Evolutionary conservation across 2,888 invertebrate species (phyloP).

Genomic region (Cantharis lateralis): DNA sequence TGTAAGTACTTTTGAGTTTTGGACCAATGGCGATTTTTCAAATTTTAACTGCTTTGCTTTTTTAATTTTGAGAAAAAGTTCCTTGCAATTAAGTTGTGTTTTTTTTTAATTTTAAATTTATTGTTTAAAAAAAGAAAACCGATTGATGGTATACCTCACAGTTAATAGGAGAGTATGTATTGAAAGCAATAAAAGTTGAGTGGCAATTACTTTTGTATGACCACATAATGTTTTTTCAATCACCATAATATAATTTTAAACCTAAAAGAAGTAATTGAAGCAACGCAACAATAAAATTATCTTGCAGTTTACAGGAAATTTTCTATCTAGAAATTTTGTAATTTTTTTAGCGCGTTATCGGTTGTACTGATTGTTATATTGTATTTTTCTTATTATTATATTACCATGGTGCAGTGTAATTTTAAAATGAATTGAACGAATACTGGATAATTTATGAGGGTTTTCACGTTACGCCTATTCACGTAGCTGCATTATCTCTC

Average conservation of each 20-base stretch:
- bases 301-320: not conserved
- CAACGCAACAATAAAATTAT: not conserved
- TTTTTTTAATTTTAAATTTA: not conserved
- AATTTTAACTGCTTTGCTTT: not conserved
- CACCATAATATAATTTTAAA: not conserved
- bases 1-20: conserved; percentile 19
- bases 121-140: not conserved
- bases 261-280: not conserved
- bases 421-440: not conserved
- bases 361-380: not conserved
- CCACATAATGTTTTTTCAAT: not conserved
- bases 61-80: not conserved
- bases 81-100: not conserved
- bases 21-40: not conserved
- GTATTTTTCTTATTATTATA: not conserved
- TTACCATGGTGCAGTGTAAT: not conserved
- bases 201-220: not conserved
- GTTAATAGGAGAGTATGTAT: conserved; percentile 1
- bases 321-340: not conserved
- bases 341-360: not conserved
- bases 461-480: not conserved
- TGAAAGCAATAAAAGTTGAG: not conserved
- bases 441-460: not conserved
- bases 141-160: not conserved
- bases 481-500: not conserved